Base-by-base conservation (phyloP, 2,888 invertebrate genomes). In the Cryptocephalus moraei region DNA sequence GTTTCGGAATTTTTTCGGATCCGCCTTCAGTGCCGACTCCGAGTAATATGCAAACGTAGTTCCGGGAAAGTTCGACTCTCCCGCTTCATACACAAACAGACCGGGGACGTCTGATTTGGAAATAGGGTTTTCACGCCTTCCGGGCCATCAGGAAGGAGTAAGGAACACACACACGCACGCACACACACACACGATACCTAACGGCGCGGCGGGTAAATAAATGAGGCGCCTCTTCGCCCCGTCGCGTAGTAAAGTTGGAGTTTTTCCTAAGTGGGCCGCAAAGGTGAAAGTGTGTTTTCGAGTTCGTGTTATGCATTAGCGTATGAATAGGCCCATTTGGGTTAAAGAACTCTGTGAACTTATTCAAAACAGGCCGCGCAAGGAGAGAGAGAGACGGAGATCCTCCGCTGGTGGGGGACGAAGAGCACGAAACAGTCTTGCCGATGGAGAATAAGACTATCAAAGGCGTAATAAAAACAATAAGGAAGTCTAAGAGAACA, bases 191-290 rank as follows among this genome's bases (percentile, higher is more conserved):
- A 22, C 22, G 22, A 22, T 6, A 22, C 22, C 22, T n/a, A n/a
- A n/a, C n/a, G n/a, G n/a, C 22, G 6, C 22, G 22, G 22, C 22
- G 22, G 22, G 22, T 22, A 22, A 22, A 22, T 76, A 91, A 91
- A 75, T 93, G 82, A 75, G 94, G 84, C 82, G 84, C 94, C 94
- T 73, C 92, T 92, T 78, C 93, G 93, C 79, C 94, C 88, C 94
- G 94, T 86, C 45, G 82, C 80, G 41, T 57, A 56, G 57, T 49
- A 54, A 46, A 52, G 46, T 49, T 42, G 39, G 11, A n/a, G 36
- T 36, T 36, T 36, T 36, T 36, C 36, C 36, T n/a, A 36, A 36
- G 22, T 22, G 22, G 22, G 22, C 22, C 22, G 22, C 36, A 36
- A n/a, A n/a, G 36, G 12, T 11, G 36, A 36, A 36, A 36, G 12